These are phyloP conservation scores for Rhynchotus rufescens DNA, from an alignment of 2,797 vertebrate species.

Conservation along the genomic window DNA sequence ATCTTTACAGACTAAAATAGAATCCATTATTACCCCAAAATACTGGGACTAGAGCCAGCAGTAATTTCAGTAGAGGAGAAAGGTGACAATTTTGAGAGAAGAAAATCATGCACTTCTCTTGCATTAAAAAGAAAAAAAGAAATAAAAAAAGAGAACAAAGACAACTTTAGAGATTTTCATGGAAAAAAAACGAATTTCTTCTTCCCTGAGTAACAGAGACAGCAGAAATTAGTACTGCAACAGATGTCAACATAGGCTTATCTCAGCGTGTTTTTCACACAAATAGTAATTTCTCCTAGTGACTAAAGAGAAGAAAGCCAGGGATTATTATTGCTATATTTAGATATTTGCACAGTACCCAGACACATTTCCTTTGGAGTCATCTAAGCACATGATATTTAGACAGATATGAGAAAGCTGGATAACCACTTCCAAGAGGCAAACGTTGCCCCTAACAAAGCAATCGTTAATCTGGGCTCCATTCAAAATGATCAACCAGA, in stretches of 20 bases:
- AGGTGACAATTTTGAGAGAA: neutral
- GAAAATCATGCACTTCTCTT: neutral
- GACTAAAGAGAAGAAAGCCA: constrained; percentile 22
- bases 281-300: neutral
- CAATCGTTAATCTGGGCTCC: neutral
- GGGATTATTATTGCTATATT: neutral
- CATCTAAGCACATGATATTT: neutral
- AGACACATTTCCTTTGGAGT: neutral
- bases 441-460: neutral
- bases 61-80: constrained; percentile 32
- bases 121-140: neutral
- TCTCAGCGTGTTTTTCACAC: neutral
- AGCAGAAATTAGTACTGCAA: neutral
- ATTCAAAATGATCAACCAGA: neutral
- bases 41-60: constrained; percentile 54
- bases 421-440: neutral
- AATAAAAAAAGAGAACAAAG: neutral
- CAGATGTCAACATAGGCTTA: neutral
- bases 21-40: constrained; percentile 65
- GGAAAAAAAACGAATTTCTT: neutral
- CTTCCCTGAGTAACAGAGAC: neutral
- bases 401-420: neutral
- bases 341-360: neutral
- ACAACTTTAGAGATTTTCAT: neutral
- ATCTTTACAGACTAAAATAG: constrained; percentile 72